Base-by-base conservation (phyloP, 1,140 invertebrate species). In the Psix sp. region DNA sequence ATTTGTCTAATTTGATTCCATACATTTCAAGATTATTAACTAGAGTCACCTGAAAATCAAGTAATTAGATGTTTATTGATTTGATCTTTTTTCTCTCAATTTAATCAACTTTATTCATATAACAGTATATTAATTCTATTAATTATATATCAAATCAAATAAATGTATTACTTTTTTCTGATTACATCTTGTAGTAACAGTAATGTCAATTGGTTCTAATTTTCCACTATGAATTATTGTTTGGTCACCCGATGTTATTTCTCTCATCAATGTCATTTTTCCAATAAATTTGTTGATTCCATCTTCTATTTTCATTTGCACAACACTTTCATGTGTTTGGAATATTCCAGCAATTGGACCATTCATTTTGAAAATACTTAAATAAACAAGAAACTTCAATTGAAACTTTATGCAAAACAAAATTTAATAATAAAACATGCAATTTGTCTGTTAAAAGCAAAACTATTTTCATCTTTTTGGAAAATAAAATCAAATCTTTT, bases 21-120 rank as follows among this genome's bases (percentile, higher is more conserved):
- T 91, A 97, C 15, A 90, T 86, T 83, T 96, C 94, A 59, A 97
- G 88, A 85, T 97, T 97, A 67, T 94, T 94, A 0, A 98, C 90
- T 26, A 97, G 83, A 0, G 96, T 97, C 9, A 95, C 94, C 93
- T 94, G 68, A 11, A 51, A 16, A 29, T 29, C 2, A 7, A 29
- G 6, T 7, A 7, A 29, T 10, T 3, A 2, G 7, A n/a, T 29
- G 2, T 10, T 3, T 10, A 3, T 29, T 29, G 7, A 10, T 7
- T 29, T 29, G 1, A 29, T 29, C 7, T 29, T 24, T 5, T 24
- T 29, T 29, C 6, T 10, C 26, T n/a, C 7, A 1, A 10, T 29
- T 29, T 29, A 3, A 7, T 29, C 6, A n/a, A n/a, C n/a, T n/a
- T n/a, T n/a, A n/a, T n/a, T n/a, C n/a, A n/a, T n/a, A n/a, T n/a